A percentile compares a stretch with the other conserved stretches of the same genome.
Conservation (phyloP, 1,140 invertebrate genomes). For the Tribolium madens region DNA sequence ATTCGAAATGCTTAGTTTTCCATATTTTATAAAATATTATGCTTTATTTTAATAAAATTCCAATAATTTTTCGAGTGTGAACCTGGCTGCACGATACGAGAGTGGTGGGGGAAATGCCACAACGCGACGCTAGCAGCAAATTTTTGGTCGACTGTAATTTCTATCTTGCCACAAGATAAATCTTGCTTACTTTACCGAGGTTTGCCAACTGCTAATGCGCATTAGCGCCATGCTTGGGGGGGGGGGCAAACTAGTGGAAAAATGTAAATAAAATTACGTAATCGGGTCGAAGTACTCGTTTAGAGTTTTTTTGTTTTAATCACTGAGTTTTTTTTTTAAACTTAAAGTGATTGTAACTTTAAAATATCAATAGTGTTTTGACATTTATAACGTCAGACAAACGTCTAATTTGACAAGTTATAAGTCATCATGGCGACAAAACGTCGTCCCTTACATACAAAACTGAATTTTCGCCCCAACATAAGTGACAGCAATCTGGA, state of each 20-base stretch:
- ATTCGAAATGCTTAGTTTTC: no score
- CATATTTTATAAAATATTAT: no score
- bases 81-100: no score
- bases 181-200: no score
- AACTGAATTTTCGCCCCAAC: slow-evolving; percentile 70
- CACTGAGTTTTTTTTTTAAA: neutral
- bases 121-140: no score
- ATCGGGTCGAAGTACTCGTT: neutral
- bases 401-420: slow-evolving; percentile 20
- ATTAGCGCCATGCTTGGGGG: no score
- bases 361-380: neutral
- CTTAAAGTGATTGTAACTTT: neutral
- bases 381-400: neutral
- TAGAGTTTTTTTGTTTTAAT: neutral
- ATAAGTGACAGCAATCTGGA: slow-evolving; percentile 66
- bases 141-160: no score
- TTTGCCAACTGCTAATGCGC: neutral
- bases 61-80: no score
- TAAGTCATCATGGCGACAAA: slow-evolving; percentile 58
- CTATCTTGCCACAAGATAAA: no score
- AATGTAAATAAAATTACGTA: neutral
- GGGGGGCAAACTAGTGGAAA: neutral
- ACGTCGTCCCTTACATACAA: slow-evolving; percentile 56
- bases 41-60: no score
- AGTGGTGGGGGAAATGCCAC: no score